Evolutionary conservation across 2,888 invertebrate genomes (phyloP).

Genomic region (Rhaphigaster nebulosa): DNA sequence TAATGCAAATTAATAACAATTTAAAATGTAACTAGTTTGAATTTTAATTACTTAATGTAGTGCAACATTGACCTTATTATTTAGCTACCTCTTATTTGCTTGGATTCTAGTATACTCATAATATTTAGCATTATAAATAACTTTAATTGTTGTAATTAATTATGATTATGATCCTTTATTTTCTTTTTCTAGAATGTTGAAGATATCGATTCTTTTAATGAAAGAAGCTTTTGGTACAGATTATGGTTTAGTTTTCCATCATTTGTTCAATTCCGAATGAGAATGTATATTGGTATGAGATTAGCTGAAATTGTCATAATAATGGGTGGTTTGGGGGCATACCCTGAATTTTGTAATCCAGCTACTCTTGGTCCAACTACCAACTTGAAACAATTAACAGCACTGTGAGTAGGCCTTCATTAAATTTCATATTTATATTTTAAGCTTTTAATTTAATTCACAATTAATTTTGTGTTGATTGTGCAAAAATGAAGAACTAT

Average conservation of each 20-base stretch:
- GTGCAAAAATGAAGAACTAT: too few relatives aligned
- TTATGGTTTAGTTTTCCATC: conserved; percentile 88
- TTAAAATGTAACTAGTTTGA: neutral
- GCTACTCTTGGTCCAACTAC: conserved; percentile 86
- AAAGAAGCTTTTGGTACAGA: conserved; percentile 81
- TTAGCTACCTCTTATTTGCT: neutral
- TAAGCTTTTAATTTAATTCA: too few relatives aligned
- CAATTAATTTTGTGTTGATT: too few relatives aligned
- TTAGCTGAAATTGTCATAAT: conserved; percentile 95
- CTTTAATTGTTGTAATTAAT: neutral
- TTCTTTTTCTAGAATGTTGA: conserved; percentile 80
- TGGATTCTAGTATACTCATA: neutral
- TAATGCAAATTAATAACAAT: neutral
- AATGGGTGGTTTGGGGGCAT: conserved; percentile 91
- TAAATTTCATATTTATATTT: neutral
- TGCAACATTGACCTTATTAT: neutral
- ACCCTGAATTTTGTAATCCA: conserved; percentile 80
- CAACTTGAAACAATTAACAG: conserved; percentile 75
- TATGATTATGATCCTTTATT: conserved; percentile 48
- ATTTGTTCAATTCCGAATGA: conserved; percentile 89
- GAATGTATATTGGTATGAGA: conserved; percentile 91
- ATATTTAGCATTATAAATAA: neutral
- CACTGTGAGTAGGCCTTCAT: conserved; percentile 7
- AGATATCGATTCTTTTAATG: conserved; percentile 81
- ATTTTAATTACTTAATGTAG: neutral